Evolutionary conservation across 2,888 invertebrate genomes (phyloP), one percentile per base, ranked within the genome.

Genomic region (Polia nebulosa): DNA sequence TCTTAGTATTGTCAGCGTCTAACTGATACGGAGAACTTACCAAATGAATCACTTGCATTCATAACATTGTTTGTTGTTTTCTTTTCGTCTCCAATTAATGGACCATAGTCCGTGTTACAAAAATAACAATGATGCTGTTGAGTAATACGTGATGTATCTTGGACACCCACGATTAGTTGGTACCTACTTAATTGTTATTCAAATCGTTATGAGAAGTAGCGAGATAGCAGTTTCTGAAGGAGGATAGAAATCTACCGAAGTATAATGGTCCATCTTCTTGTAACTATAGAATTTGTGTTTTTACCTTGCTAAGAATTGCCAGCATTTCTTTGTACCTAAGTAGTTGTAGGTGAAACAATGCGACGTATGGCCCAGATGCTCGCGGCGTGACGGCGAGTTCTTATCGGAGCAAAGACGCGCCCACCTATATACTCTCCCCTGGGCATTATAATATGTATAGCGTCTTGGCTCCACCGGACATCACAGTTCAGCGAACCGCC

Each of bases 301-400:
- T 13, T 27, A 25, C 9, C 22, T 57, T 9, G 39, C 44, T 51
- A 45, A 47, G 45, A 49, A 57, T 36, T 49, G n/a, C 20, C 25
- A 53, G 34, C 27, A 55, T 44, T 64, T 76, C 71, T 71, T 47
- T 25, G 51, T 45, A 25, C 29, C 20, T 49, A 67, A 47, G 60
- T 63, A 68, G 65, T 41, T 62, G 63, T 65, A 71, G 53, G 61
- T 58, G 85, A 86, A 88, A 88, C 88, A 90, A 87, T 87, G 87
- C 78, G 59, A 66, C 57, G 73, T 68, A 76, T 87, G 91, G 84
- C 92, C 93, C 83, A 92, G 89, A 90, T 92, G 88, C 82, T 85
- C 87, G 88, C 81, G 63, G 88, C 91, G 90, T 91, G 91, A 91
- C 91, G 89, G 81, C 85, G 62, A 78, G 80, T 78, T 88, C 84